Evolutionary conservation across 2,888 invertebrate species (phyloP), one percentile per base, ranked within the genome.

Genomic region (Eupsilia transversa): DNA sequence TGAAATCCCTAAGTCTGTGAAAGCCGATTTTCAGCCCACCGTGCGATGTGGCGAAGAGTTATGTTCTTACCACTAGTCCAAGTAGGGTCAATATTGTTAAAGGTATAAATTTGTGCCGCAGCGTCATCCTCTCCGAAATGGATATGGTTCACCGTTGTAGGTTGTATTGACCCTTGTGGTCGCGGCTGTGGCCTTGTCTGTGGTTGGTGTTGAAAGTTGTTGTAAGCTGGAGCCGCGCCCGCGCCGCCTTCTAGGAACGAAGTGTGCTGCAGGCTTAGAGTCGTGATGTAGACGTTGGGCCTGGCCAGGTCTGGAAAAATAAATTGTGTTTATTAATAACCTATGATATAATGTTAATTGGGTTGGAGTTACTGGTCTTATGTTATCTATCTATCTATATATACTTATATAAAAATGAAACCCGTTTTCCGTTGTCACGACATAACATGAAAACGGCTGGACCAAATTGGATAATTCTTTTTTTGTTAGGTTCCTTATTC

Each of bases 251-350:
- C 79, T 7, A 96, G 87, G 85, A 90, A 95, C n/a, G 97, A 88
- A 52, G 93, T 94, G 88, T 97, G 96, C 76, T 96, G 96, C 0
- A 97, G 93, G 71, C 94, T 96, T 49, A 97, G 92, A 0, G 95
- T 96, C 12, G 97, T 96, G 3, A 97, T 93, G 73, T 93, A 93
- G 70, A 91, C 88, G 66, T 92, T 92, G 56, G 92, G 93, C 2
- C 87, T 84, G 5, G 91, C 89, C 0, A 85, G 68, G 82, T 95
- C 95, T 95, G 90, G 2, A 91, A 90, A 60, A 41, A 56, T 35
- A 27, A 12, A 9, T 23, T 27, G 9, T 20, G 7, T 14, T 33
- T 59, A 10, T 69, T 59, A 7, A 75, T 52, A 43, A 23, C 0
- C 20, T 38, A 30, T 60, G 2, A 20, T 46, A 43, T 30, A n/a